These are phyloP conservation scores for Neopelma chrysocephalum DNA, from an alignment of 2,797 vertebrate species.

Conservation along the genomic window DNA sequence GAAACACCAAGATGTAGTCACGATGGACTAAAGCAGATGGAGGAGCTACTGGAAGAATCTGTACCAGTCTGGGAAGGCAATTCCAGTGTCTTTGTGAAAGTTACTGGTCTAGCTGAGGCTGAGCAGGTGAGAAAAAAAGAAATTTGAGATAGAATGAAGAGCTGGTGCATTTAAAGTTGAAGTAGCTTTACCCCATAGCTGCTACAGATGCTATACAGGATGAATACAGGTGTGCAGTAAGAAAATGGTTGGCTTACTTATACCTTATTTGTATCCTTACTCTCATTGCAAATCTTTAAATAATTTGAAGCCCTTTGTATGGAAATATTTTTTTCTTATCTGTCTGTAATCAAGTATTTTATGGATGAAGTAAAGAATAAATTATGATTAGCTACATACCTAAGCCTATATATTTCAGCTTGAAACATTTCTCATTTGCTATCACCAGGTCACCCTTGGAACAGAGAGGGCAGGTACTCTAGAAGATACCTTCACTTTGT, in stretches of 20 bases:
- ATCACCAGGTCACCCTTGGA: conserved; percentile 32
- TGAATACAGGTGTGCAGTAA: not conserved
- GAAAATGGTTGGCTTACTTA: not conserved
- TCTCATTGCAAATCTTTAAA: not conserved
- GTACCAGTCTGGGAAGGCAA: not conserved
- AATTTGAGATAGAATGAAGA: not conserved
- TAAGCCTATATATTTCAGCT: not conserved
- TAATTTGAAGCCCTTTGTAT: not conserved
- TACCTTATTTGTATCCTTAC: not conserved
- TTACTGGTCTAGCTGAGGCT: not conserved
- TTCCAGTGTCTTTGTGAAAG: not conserved
- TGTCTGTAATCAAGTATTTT: not conserved
- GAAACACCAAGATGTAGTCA: not conserved
- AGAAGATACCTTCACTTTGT: not conserved
- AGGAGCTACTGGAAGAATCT: not conserved
- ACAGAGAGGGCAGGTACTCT: not conserved
- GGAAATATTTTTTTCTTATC: not conserved
- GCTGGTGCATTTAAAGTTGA: not conserved
- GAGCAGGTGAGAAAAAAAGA: conserved; percentile 48
- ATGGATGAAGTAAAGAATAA: not conserved
- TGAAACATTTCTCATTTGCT: not conserved
- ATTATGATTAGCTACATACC: not conserved
- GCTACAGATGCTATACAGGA: not conserved
- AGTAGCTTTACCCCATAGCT: not conserved
- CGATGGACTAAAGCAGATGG: not conserved